A percentile compares a stretch with the other conserved stretches of the same genome.
These are phyloP conservation scores for Larimichthys polyactis DNA, from an alignment of 2,113 vertebrate species.

Conservation along the genomic window DNA sequence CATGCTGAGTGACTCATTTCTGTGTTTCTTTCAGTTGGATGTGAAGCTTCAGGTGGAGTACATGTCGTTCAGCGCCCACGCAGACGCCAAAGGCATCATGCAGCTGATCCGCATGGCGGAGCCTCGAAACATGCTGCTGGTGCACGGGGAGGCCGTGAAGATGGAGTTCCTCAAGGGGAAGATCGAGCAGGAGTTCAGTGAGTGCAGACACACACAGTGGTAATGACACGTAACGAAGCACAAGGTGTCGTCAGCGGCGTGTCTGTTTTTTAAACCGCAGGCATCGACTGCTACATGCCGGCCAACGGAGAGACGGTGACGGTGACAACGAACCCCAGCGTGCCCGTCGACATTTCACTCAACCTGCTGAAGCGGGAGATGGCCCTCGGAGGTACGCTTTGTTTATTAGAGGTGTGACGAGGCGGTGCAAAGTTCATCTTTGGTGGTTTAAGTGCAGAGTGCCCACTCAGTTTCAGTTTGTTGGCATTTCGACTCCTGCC, in stretches of 20 bases:
- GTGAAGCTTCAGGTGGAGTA: conserved; percentile 99
- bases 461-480: conserved; percentile 2
- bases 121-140: conserved; percentile 91
- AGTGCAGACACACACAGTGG: conserved; percentile 31
- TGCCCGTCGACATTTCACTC: conserved; percentile 94
- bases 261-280: conserved; percentile 75
- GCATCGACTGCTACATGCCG: conserved; percentile 94
- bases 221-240: too few species aligned
- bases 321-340: conserved; percentile 91
- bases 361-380: conserved; percentile 94
- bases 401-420: background rate
- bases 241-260: background rate
- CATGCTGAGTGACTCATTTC: background rate
- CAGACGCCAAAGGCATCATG: conserved; percentile 98
- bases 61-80: conserved; percentile 98
- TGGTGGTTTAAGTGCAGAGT: background rate
- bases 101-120: conserved; percentile 98
- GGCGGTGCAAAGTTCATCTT: background rate
- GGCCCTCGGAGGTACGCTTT: conserved; percentile 84
- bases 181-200: conserved; percentile 96
- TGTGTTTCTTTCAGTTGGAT: conserved; percentile 85
- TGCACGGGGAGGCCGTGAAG: conserved; percentile 95
- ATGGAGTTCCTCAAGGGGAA: conserved; percentile 99
- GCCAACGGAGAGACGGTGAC: conserved; percentile 93
- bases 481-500: conserved; percentile 8